These are phyloP conservation scores for Colistium nudipinnis DNA, from an alignment of 2,113 vertebrate species.

Conservation along the genomic window DNA sequence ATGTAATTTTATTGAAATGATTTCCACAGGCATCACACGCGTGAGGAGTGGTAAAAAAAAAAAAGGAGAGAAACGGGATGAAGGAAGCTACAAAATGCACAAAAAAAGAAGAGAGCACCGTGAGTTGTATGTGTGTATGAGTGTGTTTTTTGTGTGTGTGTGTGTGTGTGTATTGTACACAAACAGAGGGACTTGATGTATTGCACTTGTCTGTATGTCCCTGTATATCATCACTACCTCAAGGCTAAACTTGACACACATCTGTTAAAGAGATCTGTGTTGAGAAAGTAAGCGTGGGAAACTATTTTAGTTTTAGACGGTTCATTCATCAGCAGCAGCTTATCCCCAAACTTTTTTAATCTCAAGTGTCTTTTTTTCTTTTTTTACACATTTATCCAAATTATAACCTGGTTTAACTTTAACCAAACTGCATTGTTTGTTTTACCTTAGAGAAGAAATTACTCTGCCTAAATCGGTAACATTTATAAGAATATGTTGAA, in stretches of 20 bases:
- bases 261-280: slow-evolving; percentile 31
- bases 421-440: slow-evolving; percentile 14
- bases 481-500: slow-evolving; percentile 11
- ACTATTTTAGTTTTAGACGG: too few relatives aligned
- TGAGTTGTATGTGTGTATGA: background rate
- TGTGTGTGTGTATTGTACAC: slow-evolving; percentile 8
- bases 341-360: slow-evolving; percentile 15
- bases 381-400: background rate
- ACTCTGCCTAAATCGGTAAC: background rate
- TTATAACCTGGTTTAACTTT: slow-evolving; percentile 13
- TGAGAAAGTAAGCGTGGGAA: background rate
- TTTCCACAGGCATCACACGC: slow-evolving; percentile 59
- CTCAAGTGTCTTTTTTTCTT: slow-evolving; percentile 4
- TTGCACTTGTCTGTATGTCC: slow-evolving; percentile 61
- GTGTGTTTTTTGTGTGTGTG: slow-evolving; percentile 13
- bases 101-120: slow-evolving; percentile 18
- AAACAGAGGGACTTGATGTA: slow-evolving; percentile 39
- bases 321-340: background rate
- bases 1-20: background rate
- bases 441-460: slow-evolving; percentile 2
- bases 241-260: slow-evolving; percentile 41
- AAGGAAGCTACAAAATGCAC: slow-evolving; percentile 33
- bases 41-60: slow-evolving; percentile 23
- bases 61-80: background rate
- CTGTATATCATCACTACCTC: slow-evolving; percentile 71